These are phyloP conservation scores for Drosophila villosipedis DNA, from an alignment of 2,888 invertebrate species.

Conservation along the genomic window DNA sequence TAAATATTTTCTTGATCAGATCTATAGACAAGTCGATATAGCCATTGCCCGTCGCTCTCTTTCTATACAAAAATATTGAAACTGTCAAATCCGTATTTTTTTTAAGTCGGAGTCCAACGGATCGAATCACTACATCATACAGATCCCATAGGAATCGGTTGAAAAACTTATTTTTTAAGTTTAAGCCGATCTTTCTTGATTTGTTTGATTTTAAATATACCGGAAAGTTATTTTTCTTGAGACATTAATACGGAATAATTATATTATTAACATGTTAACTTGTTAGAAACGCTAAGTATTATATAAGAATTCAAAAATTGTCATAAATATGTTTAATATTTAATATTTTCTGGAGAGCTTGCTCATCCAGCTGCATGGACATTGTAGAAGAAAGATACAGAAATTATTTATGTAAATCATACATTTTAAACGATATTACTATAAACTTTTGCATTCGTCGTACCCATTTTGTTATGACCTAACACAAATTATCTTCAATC, in stretches of 20 bases:
- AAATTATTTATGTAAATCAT: background rate
- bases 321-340: background rate
- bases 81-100: background rate
- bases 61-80: background rate
- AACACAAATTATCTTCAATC: background rate
- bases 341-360: background rate
- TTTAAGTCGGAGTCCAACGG: background rate
- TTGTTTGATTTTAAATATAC: background rate
- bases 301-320: background rate
- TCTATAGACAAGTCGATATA: background rate
- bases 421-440: background rate
- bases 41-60: background rate
- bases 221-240: background rate
- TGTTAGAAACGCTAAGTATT: background rate
- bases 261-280: background rate
- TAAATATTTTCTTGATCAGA: background rate
- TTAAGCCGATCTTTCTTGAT: too few relatives aligned
- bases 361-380: too few relatives aligned
- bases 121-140: background rate
- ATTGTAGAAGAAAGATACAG: background rate
- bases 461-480: background rate
- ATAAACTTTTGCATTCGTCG: accelerated
- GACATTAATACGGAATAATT: background rate
- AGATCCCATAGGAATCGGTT: background rate
- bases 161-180: background rate